Conservation (phyloP, 1,140 invertebrate species). For the Listronotus bonariensis region DNA sequence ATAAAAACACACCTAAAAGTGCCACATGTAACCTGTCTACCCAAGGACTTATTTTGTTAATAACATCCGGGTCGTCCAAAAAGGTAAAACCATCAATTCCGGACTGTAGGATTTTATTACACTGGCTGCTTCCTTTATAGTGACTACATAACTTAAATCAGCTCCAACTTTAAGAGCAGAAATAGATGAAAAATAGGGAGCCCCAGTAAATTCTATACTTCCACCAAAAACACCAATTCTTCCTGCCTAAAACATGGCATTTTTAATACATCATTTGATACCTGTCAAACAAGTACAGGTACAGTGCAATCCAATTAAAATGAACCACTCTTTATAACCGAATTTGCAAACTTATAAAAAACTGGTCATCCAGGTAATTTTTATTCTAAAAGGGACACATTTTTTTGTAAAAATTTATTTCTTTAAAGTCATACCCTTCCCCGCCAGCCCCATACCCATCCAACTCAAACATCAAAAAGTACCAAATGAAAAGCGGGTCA, state of each 20-base stretch:
- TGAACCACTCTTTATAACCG: too few relatives aligned
- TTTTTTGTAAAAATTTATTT: too few relatives aligned
- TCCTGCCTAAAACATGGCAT: slow-evolving; percentile 61
- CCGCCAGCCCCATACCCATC: too few relatives aligned
- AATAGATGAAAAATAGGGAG: slow-evolving; percentile 93
- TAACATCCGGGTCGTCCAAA: slow-evolving; percentile 68
- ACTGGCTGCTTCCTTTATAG: slow-evolving; percentile 75
- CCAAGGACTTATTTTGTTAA: slow-evolving; percentile 75
- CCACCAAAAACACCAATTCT: slow-evolving; percentile 91
- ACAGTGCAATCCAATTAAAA: too few relatives aligned
- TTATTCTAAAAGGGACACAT: too few relatives aligned
- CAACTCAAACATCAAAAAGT: too few relatives aligned
- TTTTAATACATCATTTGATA: background rate
- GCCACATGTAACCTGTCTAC: slow-evolving; percentile 84
- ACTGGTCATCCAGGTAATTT: too few relatives aligned
- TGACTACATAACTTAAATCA: slow-evolving; percentile 93
- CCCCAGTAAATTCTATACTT: slow-evolving; percentile 93
- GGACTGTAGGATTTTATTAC: slow-evolving; percentile 96
- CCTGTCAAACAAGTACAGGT: too few relatives aligned
- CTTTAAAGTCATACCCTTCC: too few relatives aligned
- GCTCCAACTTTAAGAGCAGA: slow-evolving; percentile 86
- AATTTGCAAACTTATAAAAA: too few relatives aligned
- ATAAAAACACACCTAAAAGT: slow-evolving; percentile 70
- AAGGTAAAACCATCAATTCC: slow-evolving; percentile 95
- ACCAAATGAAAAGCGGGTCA: too few relatives aligned